phyloP scores from a whole-genome alignment of 1,140 invertebrate genomes.

The Dryas iulia region DNA sequence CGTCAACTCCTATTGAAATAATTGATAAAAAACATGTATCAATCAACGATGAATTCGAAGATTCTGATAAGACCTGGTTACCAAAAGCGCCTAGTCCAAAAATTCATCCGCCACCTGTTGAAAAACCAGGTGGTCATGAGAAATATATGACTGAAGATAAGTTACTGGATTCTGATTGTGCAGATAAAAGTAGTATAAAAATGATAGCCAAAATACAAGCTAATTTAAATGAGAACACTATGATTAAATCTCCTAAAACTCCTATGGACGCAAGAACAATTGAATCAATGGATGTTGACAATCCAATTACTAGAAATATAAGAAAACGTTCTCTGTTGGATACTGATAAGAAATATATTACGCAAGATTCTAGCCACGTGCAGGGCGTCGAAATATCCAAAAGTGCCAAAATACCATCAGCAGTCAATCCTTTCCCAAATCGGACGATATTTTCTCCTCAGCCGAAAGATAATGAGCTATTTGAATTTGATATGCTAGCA shows the following conservation, averaged over 20 bases:
- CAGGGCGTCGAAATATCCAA: constrained; percentile 72
- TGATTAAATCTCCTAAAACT: constrained; percentile 74
- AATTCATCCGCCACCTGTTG: constrained; percentile 56
- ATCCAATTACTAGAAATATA: constrained; percentile 50
- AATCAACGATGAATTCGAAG: constrained; percentile 45
- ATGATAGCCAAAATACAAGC: constrained; percentile 77
- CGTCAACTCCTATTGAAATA: constrained; percentile 40
- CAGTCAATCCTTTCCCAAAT: constrained; percentile 72
- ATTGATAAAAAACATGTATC: constrained; percentile 48
- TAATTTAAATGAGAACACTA: constrained; percentile 72
- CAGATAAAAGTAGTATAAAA: constrained; percentile 68
- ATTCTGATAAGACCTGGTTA: constrained; percentile 63
- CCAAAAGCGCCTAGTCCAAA: constrained; percentile 64
- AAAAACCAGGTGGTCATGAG: constrained; percentile 65
- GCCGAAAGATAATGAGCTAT: constrained; percentile 84
- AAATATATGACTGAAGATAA: constrained; percentile 77
- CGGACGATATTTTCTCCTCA: constrained; percentile 87
- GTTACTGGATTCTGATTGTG: constrained; percentile 61
- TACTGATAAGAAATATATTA: constrained; percentile 78
- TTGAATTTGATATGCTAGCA: constrained; percentile 85
- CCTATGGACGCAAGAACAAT: constrained; percentile 72
- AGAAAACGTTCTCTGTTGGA: constrained; percentile 49
- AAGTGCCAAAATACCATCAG: constrained; percentile 68
- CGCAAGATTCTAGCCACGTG: constrained; percentile 66
- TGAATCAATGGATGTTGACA: constrained; percentile 62